A percentile compares a stretch with the other conserved stretches of the same genome.
phyloP scores from a whole-genome alignment of 2,888 invertebrate genomes.

The Tipula vernalis region DNA sequence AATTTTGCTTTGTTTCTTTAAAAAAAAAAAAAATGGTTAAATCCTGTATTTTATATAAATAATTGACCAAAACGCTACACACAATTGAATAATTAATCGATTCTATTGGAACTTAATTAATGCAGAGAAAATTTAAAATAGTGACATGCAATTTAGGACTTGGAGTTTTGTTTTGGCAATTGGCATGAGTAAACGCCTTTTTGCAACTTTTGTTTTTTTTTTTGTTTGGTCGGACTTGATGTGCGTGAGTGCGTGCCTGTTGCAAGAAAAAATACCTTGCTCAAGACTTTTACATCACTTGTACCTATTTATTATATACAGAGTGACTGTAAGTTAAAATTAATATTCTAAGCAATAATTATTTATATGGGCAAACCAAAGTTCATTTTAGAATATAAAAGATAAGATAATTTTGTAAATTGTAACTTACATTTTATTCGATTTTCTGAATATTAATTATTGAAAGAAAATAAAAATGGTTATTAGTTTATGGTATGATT shows the following conservation, averaged over 20 bases:
- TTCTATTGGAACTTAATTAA: background rate
- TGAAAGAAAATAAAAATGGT: background rate
- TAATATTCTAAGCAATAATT: background rate
- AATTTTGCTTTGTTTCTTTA: background rate
- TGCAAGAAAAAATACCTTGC: background rate
- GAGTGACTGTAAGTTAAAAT: background rate
- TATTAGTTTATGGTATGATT: background rate
- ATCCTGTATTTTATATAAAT: background rate
- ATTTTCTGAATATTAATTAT: background rate
- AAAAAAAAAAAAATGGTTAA: background rate
- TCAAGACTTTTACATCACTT: background rate
- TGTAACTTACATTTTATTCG: background rate
- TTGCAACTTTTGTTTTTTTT: background rate
- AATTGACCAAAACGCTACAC: background rate
- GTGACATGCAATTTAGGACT: background rate
- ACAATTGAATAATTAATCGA: background rate
- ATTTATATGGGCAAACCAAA: background rate
- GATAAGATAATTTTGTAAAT: background rate
- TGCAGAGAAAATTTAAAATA: background rate
- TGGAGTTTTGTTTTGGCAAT: background rate
- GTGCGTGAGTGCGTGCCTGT: background rate
- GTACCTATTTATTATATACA: background rate
- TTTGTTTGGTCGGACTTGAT: background rate
- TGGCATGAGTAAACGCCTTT: background rate
- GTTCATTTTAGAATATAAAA: background rate